phyloP scores from a whole-genome alignment of 1,140 invertebrate genomes.

The Sweltsa coloradensis region DNA sequence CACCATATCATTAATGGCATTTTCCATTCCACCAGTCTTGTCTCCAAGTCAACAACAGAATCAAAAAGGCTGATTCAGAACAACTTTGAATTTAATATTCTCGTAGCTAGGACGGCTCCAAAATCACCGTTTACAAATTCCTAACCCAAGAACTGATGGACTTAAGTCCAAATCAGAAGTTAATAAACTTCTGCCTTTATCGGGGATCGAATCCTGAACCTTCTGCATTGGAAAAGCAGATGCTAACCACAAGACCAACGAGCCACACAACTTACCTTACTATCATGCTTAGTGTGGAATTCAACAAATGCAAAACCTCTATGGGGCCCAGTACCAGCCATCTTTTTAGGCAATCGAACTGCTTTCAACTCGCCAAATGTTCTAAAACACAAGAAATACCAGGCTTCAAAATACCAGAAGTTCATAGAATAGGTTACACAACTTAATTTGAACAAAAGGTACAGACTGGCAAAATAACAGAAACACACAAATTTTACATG shows the following conservation, averaged over 20 bases:
- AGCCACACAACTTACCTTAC: constrained; percentile 69
- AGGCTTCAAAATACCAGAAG: constrained; percentile 13
- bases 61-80: no score
- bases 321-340: constrained; percentile 67
- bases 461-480: not conserved
- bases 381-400: constrained; percentile 37
- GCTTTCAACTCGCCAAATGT: constrained; percentile 92
- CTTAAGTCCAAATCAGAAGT: no score
- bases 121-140: no score
- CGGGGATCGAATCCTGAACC: not conserved
- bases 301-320: constrained; percentile 96
- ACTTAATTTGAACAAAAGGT: not conserved
- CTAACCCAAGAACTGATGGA: no score
- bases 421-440: constrained; percentile 2
- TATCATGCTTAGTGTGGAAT: constrained; percentile 75
- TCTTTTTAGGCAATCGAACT: constrained; percentile 86
- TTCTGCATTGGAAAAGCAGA: no score
- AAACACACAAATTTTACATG: not conserved
- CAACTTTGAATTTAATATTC: no score
- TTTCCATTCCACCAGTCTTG: no score
- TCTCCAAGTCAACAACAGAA: no score
- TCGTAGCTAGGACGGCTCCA: no score
- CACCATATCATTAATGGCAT: no score
- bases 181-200: no score
- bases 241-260: no score